Evolutionary conservation across 2,113 vertebrate species (phyloP).

Genomic region (Mirounga angustirostris): DNA sequence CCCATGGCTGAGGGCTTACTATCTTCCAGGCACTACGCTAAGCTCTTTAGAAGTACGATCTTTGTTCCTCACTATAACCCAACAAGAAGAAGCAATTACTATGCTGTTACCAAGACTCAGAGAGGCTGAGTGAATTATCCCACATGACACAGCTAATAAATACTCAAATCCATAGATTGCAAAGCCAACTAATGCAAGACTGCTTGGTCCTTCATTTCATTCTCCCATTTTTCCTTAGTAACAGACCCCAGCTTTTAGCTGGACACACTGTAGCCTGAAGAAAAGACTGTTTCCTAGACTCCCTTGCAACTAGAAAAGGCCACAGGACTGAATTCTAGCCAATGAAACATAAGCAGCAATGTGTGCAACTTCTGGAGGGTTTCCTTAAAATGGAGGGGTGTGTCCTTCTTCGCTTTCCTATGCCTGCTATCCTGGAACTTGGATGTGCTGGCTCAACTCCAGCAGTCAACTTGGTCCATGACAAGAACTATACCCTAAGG

Average conservation of each 20-base stretch:
- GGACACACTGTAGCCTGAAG: neutral
- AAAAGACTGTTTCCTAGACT: neutral
- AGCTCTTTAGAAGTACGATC: neutral
- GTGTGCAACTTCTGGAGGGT: neutral
- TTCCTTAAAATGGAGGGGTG: neutral
- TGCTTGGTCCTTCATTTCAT: neutral
- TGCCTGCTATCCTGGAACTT: neutral
- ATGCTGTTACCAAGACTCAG: neutral
- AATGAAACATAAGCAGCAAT: neutral
- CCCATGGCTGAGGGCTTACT: neutral
- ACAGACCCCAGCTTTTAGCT: constrained; percentile 4
- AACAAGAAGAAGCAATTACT: neutral
- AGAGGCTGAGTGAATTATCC: neutral
- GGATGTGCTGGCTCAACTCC: neutral
- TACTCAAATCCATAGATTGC: neutral
- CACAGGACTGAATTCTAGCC: neutral
- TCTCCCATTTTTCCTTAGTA: neutral
- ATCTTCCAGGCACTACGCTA: neutral
- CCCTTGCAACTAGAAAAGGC: neutral
- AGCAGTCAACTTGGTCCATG: neutral
- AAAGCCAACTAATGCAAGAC: constrained; percentile 16
- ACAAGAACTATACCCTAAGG: neutral
- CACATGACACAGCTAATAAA: neutral
- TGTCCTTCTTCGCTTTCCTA: neutral
- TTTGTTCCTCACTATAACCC: neutral